phyloP scores from a whole-genome alignment of 2,888 invertebrate genomes.

The Malthinus flaveolus region DNA sequence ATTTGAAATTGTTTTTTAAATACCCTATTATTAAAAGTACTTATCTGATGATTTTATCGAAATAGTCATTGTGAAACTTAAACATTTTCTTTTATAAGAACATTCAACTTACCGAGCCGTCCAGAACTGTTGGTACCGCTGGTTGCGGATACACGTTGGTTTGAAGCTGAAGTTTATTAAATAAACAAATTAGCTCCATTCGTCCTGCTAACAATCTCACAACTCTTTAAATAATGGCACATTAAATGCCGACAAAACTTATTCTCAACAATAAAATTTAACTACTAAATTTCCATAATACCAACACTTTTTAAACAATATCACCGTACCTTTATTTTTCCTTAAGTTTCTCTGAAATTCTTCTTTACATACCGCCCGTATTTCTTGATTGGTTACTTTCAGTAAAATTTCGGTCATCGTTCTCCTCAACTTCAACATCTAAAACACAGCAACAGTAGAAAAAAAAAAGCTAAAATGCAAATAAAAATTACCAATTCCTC shows the following conservation, averaged over 20 bases:
- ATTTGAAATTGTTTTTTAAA: too few relatives aligned
- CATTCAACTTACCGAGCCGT: slow-evolving; percentile 81
- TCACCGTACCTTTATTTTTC: slow-evolving; percentile 75
- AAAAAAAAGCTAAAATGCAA: slow-evolving; percentile 19
- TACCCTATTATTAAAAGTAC: too few relatives aligned
- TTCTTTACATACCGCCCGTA: slow-evolving; percentile 81
- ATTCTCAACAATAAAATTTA: slow-evolving; percentile 16
- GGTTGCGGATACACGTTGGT: slow-evolving; percentile 53
- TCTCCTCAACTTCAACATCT: slow-evolving; percentile 87
- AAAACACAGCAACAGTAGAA: slow-evolving; percentile 33
- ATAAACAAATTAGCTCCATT: slow-evolving; percentile 51
- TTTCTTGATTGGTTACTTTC: slow-evolving; percentile 91
- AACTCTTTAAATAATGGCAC: slow-evolving; percentile 23
- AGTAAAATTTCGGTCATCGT: slow-evolving; percentile 92
- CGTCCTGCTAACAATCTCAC: slow-evolving; percentile 51
- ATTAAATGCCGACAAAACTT: slow-evolving; percentile 12
- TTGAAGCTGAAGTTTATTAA: slow-evolving; percentile 56
- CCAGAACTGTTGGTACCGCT: slow-evolving; percentile 80
- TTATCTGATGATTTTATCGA: too few relatives aligned
- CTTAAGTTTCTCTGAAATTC: slow-evolving; percentile 75
- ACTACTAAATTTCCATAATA: slow-evolving; percentile 10
- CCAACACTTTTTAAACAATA: slow-evolving; percentile 22
- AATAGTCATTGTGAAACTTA: too few relatives aligned
- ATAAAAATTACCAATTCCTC: slow-evolving; percentile 63
- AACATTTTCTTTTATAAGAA: too few relatives aligned